Evolutionary conservation across 2,113 vertebrate species (phyloP), one percentile per base, ranked within the genome.

Genomic region (Anseranas semipalmata): DNA sequence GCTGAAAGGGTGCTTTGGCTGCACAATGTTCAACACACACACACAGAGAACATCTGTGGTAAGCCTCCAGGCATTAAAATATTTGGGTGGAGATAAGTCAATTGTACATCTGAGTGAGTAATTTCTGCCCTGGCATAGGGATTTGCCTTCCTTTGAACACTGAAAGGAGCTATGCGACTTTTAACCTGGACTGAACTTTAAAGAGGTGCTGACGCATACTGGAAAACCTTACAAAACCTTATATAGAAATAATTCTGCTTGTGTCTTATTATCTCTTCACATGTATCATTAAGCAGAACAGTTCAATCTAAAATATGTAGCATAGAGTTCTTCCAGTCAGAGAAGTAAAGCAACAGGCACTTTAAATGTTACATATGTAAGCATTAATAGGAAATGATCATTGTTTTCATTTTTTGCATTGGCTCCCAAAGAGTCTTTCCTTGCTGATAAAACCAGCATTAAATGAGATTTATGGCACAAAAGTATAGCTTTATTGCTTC

Each of bases 11-110:
- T 79, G 35, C 33, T 33, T 73, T 88, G 82, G 35, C 79, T 58
- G 20, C 10, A 73, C 45, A 80, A 43, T 25, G 15, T 41, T 85
- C 13, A 68, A 41, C 16, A 37, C 3, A n/a, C 30, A 39, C 37
- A 59, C 60, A 48, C 32, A 5, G 18, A 87, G 15, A 78, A 82
- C 30, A 82, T 85, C 48, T 90, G 90, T 60, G 66, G 53, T 76
- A 79, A 89, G 53, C 53, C 62, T 96, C 15, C 35, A 83, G 85
- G 85, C 85, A 68, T 0, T 67, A 75, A 79, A 96, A 96, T 90
- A 63, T 90, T 92, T 95, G 88, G 88, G 82, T 93, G 68, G 85
- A 92, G 62, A 94, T 96, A 89, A 95, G 66, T 96, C 72, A 93
- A 3, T 88, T 92, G 79, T 70, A 90, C 77, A 89, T 94, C 80